phyloP scores from a whole-genome alignment of 1,140 invertebrate genomes.

The Schmidtea mediterranea region DNA sequence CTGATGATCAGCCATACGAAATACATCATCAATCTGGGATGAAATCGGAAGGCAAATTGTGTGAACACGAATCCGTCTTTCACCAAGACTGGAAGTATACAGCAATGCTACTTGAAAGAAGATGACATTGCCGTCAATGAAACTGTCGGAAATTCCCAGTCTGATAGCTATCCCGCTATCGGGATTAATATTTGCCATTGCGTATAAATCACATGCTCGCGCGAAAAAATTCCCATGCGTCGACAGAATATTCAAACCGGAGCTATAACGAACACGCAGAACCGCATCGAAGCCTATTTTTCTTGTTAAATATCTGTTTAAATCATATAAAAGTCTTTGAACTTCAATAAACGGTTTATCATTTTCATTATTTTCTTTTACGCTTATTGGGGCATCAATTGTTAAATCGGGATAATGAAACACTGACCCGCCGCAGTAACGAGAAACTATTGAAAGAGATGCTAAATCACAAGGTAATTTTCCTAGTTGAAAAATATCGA shows the following conservation, averaged over 20 bases:
- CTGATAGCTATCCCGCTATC: conserved; percentile 94
- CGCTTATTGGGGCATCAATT: conserved; percentile 35
- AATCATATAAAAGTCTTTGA: conserved; percentile 44
- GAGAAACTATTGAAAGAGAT: conserved; percentile 34
- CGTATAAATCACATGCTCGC: conserved; percentile 73
- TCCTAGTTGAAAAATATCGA: conserved; percentile 82
- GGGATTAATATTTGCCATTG: conserved; percentile 82
- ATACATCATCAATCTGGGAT: conserved; percentile 49
- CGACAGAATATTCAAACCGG: conserved; percentile 56
- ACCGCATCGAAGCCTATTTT: conserved; percentile 97
- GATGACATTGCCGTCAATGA: conserved; percentile 54
- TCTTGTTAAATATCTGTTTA: conserved; percentile 62
- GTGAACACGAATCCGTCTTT: conserved; percentile 82
- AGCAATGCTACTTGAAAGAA: conserved; percentile 90
- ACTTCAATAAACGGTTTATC: conserved; percentile 43
- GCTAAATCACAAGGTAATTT: conserved; percentile 74
- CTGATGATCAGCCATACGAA: conserved; percentile 73
- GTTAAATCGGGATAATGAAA: conserved; percentile 4
- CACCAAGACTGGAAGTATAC: conserved; percentile 89
- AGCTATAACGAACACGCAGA: conserved; percentile 72
- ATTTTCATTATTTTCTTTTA: conserved; percentile 65
- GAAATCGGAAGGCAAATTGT: conserved; percentile 78
- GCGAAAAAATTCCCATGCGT: conserved; percentile 99
- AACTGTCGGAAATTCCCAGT: conserved; percentile 64
- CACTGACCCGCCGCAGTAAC: conserved; percentile 13